Base-by-base conservation (phyloP, 92 coral and sea anemone genomes). In the Actinernus sp. region DNA sequence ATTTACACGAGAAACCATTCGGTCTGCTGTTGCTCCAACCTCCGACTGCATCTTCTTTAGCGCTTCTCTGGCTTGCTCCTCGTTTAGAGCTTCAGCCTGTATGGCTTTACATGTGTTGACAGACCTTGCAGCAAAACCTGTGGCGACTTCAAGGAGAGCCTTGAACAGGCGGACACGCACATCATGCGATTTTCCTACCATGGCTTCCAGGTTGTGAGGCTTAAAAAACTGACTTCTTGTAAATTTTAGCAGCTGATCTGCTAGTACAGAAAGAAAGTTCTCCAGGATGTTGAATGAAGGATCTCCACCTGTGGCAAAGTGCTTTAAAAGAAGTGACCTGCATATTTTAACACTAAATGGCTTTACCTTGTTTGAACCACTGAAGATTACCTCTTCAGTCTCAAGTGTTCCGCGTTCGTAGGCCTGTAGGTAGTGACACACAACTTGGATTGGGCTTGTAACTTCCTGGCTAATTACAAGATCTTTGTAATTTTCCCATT, bases 61-160 rank as follows among this genome's bases (percentile, higher is more conserved):
- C 19, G 79, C 81, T 41, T 79, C 81, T 13, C 63, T 31, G 1
- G 85, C 90, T 48, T 80, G 81, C 33, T 86, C 80, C 41, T 82
- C 68, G 16, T 83, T 49, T 16, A 93, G 68, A 16, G 97, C 88
- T 36, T 86, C 85, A 7, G 93, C 51, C 54, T 90, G 87, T 13
- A 59, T 70, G 26, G 77, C 51, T 36, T 89, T 89, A 28, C 97
- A 87, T 1, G 85, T 92, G 49, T 61, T 63, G 11, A 94, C 81
- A 21, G 98, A 85, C 17, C 98, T 93, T 1, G 98, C 74, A 43
- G 98, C 98, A 66, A 94, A 94, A 70, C 85, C 90, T 52, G 76
- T 74, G 14, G 98, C 85, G 19, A 94, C 98, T 22, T 91, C 92
- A 21, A 91, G 81, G 40, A 94, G 94, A 4, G 98, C 96, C 34